These are phyloP conservation scores for Philhelius pedissequus DNA, from an alignment of 2,888 invertebrate species.

Conservation along the genomic window DNA sequence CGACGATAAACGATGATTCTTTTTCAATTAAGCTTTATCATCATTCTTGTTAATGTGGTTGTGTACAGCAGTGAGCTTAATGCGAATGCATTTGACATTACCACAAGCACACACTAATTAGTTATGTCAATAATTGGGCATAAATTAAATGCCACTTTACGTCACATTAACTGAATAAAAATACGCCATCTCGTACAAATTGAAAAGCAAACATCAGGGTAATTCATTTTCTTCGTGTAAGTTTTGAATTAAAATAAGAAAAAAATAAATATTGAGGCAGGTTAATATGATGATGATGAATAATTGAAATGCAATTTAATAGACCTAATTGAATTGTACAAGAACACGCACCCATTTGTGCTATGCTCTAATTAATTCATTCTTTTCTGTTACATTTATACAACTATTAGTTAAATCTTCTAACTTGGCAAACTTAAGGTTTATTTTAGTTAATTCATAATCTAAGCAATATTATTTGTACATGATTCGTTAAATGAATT, in stretches of 20 bases:
- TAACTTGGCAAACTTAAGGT: too few species aligned
- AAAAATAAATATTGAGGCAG: neutral
- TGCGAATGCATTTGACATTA: conserved; percentile 17
- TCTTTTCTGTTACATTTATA: too few species aligned
- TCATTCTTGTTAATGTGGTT: neutral
- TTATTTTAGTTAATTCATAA: too few species aligned
- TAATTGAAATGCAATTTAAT: neutral
- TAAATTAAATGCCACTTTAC: conserved; percentile 10
- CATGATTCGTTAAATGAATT: too few species aligned
- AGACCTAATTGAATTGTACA: neutral
- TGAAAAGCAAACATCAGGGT: neutral
- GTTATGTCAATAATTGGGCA: conserved; percentile 40
- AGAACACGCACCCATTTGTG: neutral
- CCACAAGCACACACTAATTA: conserved; percentile 46
- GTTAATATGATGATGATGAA: neutral
- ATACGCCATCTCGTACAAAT: neutral
- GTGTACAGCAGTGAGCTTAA: neutral
- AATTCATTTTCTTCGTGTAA: too few species aligned
- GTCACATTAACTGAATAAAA: neutral
- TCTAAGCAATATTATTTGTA: too few species aligned
- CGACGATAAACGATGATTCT: neutral
- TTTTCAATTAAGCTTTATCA: neutral
- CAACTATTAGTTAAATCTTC: too few species aligned
- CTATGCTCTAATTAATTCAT: neutral
- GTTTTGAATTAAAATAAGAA: neutral